A percentile compares a stretch with the other conserved stretches of the same genome.
These are phyloP conservation scores for Spizaetus ornatus DNA, from an alignment of 2,113 vertebrate species.

Conservation along the genomic window DNA sequence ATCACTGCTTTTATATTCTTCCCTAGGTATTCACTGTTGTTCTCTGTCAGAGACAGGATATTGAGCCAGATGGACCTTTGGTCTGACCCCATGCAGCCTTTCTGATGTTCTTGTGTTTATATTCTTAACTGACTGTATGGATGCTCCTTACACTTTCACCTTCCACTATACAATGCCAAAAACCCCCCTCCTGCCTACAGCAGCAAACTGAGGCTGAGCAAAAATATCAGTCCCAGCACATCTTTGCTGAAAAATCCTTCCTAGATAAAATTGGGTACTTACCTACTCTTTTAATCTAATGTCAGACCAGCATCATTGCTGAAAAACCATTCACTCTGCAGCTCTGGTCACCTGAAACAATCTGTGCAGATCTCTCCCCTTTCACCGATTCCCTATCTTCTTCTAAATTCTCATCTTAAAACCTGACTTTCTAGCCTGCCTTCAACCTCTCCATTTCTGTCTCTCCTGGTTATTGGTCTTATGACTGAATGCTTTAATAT, in stretches of 20 bases:
- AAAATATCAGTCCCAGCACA: neutral
- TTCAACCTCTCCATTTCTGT: slow-evolving; percentile 61
- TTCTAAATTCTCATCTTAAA: slow-evolving; percentile 64
- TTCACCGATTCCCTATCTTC: neutral
- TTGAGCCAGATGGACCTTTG: slow-evolving; percentile 56
- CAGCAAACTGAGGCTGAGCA: neutral
- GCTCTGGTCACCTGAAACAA: slow-evolving; percentile 53
- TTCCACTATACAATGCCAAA: neutral
- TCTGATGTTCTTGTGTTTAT: slow-evolving; percentile 49
- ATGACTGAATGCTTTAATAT: slow-evolving; percentile 73
- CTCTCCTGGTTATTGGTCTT: slow-evolving; percentile 68
- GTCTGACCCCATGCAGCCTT: slow-evolving; percentile 36
- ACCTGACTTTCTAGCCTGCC: slow-evolving; percentile 55
- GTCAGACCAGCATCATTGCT: neutral
- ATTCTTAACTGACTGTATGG: slow-evolving; percentile 46
- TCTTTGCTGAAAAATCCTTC: slow-evolving; percentile 16
- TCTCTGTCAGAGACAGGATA: slow-evolving; percentile 57
- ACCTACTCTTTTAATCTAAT: slow-evolving; percentile 28
- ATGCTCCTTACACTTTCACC: slow-evolving; percentile 52
- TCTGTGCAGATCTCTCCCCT: slow-evolving; percentile 39
- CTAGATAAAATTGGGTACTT: slow-evolving; percentile 34
- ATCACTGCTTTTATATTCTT: slow-evolving; percentile 41
- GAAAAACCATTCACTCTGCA: slow-evolving; percentile 10
- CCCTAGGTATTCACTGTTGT: slow-evolving; percentile 41
- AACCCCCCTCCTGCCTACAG: neutral